These are phyloP conservation scores for Pycnonotus jocosus DNA, from an alignment of 2,113 vertebrate species.

Conservation along the genomic window DNA sequence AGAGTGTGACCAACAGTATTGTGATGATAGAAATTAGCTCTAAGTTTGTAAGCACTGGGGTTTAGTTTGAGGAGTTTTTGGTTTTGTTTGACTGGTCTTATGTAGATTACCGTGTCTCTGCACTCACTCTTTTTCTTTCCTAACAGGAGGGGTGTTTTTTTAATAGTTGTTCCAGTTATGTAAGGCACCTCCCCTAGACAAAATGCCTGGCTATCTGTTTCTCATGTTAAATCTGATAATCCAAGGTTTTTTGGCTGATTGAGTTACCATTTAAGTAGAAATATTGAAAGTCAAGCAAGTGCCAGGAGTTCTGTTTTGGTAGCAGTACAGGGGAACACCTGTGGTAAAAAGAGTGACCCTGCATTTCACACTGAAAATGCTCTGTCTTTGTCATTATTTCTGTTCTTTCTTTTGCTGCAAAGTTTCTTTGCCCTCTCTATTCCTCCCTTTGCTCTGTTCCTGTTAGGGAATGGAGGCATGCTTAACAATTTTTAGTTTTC, in stretches of 20 bases:
- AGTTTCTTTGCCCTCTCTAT: background rate
- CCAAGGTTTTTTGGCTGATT: background rate
- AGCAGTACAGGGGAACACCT: background rate
- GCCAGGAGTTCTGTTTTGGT: background rate
- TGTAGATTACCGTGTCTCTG: background rate
- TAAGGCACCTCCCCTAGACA: background rate
- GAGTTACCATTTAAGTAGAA: background rate
- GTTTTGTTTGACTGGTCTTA: background rate
- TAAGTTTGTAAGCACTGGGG: background rate
- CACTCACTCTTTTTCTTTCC: rapidly evolving
- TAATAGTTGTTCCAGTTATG: background rate
- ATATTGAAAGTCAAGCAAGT: background rate
- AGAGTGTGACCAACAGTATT: background rate
- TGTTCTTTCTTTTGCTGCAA: background rate
- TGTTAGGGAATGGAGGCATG: background rate
- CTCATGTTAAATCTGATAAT: background rate
- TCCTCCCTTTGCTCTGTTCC: background rate
- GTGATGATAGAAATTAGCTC: background rate
- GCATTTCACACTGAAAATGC: background rate
- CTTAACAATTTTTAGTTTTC: background rate
- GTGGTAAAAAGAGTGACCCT: background rate
- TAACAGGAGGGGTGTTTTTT: background rate
- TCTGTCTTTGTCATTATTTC: background rate
- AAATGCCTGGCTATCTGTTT: background rate
- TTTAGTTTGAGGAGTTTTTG: background rate